A percentile compares a stretch with the other conserved stretches of the same genome.
phyloP scores from a whole-genome alignment of 2,113 vertebrate genomes.

The Alexandromys fortis region DNA sequence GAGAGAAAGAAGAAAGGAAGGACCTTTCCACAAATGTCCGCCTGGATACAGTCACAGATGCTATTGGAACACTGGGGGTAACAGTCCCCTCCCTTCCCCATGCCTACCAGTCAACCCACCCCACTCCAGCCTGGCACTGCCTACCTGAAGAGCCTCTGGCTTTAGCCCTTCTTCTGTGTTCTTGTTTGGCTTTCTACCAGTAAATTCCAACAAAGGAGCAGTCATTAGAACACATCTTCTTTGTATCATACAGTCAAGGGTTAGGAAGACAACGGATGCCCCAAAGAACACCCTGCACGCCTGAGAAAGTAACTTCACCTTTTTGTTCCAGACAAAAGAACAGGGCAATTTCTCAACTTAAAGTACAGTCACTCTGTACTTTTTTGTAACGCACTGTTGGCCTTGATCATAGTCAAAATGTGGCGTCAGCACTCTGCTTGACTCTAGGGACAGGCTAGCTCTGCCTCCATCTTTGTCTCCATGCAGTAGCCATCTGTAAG shows the following conservation, averaged over 20 bases:
- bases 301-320: background rate
- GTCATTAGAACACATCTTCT: constrained; percentile 50
- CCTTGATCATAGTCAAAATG: background rate
- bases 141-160: background rate
- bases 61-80: background rate
- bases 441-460: background rate
- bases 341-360: background rate
- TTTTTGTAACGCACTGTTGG: background rate
- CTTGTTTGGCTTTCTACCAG: constrained; percentile 55
- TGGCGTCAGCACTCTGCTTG: background rate
- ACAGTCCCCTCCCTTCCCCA: background rate
- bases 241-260: background rate
- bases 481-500: background rate
- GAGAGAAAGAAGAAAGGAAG: background rate
- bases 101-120: background rate
- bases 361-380: background rate
- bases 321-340: constrained; percentile 3
- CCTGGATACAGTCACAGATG: background rate
- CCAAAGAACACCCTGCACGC: background rate
- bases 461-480: background rate
- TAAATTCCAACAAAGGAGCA: constrained; percentile 54
- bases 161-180: constrained; percentile 38
- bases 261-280: background rate
- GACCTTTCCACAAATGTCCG: background rate
- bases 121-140: background rate